Conservation (phyloP, 1,140 invertebrate species). For the Oedothorax gibbosus region DNA sequence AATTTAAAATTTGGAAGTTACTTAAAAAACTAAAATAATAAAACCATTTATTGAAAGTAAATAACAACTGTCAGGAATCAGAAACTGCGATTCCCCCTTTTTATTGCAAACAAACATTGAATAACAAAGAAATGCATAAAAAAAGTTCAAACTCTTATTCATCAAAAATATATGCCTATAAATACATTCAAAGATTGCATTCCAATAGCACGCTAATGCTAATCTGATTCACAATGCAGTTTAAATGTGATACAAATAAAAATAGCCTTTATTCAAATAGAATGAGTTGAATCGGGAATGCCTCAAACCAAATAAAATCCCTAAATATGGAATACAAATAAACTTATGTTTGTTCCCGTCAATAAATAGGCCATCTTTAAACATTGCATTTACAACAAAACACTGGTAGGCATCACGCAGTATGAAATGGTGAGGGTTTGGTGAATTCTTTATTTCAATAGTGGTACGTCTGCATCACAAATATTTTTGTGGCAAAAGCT, state of each 20-base stretch:
- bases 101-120: too few species aligned
- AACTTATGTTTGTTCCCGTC: background rate
- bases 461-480: too few species aligned
- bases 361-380: slow-evolving; percentile 41
- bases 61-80: too few species aligned
- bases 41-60: too few species aligned
- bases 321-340: slow-evolving; percentile 39
- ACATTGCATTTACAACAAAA: slow-evolving; percentile 43
- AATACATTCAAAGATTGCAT: too few species aligned
- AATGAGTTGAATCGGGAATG: background rate
- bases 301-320: background rate
- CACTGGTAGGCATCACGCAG: slow-evolving; percentile 19
- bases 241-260: slow-evolving; percentile 29
- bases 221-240: slow-evolving; percentile 14
- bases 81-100: too few species aligned
- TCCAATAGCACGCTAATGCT: background rate
- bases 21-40: too few species aligned
- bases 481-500: too few species aligned
- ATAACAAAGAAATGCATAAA: too few species aligned
- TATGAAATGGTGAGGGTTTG: background rate
- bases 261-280: slow-evolving; percentile 32
- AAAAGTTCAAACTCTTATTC: too few species aligned
- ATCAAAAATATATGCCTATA: too few species aligned
- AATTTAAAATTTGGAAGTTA: too few species aligned
- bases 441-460: background rate